Conservation (phyloP, 2,113 vertebrate species). For the Hepsetus odoe region DNA sequence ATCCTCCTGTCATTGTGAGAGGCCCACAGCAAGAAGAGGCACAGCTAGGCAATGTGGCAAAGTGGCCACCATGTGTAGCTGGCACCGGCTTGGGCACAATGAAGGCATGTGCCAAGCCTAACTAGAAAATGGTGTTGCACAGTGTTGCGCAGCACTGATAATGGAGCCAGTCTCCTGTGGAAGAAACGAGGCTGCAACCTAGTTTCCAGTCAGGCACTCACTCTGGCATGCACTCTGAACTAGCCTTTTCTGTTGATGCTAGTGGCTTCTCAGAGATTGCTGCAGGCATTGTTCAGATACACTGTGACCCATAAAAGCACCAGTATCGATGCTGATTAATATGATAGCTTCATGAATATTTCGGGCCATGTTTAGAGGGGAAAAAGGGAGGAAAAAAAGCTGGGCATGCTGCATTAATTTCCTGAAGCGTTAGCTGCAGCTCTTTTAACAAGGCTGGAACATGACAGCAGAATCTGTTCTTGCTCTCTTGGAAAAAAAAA, state of each 20-base stretch:
- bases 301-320: constrained; percentile 21
- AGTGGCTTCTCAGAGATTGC: constrained; percentile 9
- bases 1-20: constrained; percentile 25
- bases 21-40: constrained; percentile 5
- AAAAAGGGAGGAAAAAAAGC: neutral
- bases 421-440: constrained; percentile 3
- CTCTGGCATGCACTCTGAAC: neutral
- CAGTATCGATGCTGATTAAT: constrained; percentile 15
- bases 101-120: constrained; percentile 29
- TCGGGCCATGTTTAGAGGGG: neutral
- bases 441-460: constrained; percentile 26
- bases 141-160: constrained; percentile 11
- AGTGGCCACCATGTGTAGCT: neutral
- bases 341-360: constrained; percentile 26
- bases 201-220: neutral
- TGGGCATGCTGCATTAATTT: constrained; percentile 17
- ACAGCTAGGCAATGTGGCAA: constrained; percentile 17
- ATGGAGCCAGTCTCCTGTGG: constrained; percentile 14
- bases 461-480: constrained; percentile 18
- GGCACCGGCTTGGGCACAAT: constrained; percentile 10
- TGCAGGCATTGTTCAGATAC: constrained; percentile 8
- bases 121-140: neutral
- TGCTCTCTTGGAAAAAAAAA: neutral
- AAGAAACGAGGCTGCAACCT: neutral
- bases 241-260: neutral